Percentiles rank a stretch among this genome's conserved stretches.
phyloP scores from a whole-genome alignment of 2,797 vertebrate genomes.

The Galagoides demidoff region DNA sequence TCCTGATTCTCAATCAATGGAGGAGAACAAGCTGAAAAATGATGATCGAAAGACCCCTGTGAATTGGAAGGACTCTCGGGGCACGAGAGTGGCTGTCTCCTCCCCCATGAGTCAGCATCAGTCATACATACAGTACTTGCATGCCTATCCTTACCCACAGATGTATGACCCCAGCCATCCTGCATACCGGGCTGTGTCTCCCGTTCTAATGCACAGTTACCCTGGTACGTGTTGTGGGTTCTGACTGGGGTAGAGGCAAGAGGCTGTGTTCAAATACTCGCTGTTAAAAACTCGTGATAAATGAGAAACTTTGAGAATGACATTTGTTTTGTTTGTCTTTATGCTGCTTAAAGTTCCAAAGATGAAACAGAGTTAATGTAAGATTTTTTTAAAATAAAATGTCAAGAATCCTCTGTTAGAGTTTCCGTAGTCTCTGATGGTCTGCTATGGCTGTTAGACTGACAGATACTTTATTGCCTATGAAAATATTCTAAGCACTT shows the following conservation, averaged over 20 bases:
- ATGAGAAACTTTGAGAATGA: constrained; percentile 68
- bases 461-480: constrained; percentile 86
- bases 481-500: constrained; percentile 87
- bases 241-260: neutral
- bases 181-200: constrained; percentile 96
- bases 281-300: constrained; percentile 59
- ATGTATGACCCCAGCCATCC: constrained; percentile 95
- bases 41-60: constrained; percentile 92
- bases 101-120: constrained; percentile 96
- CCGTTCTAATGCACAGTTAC: constrained; percentile 96
- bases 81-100: constrained; percentile 92
- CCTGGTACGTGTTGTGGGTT: constrained; percentile 93
- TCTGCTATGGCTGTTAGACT: constrained; percentile 81
- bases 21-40: constrained; percentile 90
- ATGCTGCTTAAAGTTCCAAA: constrained; percentile 64
- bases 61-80: constrained; percentile 94
- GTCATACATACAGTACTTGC: constrained; percentile 98
- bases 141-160: constrained; percentile 96
- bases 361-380: constrained; percentile 80
- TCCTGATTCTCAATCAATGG: constrained; percentile 90
- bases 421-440: constrained; percentile 79
- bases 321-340: constrained; percentile 75
- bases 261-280: constrained; percentile 64
- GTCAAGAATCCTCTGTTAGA: constrained; percentile 75
- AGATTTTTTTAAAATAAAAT: constrained; percentile 77